These are phyloP conservation scores for Heliconius hortense DNA, from an alignment of 2,888 invertebrate genomes.

Conservation along the genomic window DNA sequence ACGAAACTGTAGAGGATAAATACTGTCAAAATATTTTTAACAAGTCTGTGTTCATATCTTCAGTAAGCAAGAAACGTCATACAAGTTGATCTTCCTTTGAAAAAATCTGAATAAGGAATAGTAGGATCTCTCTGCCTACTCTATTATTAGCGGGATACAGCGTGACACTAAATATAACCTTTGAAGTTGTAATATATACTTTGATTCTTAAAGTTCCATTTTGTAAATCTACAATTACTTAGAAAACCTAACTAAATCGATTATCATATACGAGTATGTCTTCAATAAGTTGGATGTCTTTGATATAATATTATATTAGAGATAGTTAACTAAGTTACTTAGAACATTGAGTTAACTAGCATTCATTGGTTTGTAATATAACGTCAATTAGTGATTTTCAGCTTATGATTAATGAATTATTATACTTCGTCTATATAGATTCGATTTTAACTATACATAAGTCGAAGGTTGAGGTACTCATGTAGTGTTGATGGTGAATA, in stretches of 20 bases:
- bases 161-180: not conserved
- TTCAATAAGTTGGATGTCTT: not conserved
- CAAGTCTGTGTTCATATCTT: too few relatives aligned
- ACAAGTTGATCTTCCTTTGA: not conserved
- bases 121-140: not conserved
- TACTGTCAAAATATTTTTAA: too few relatives aligned
- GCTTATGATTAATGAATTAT: not conserved
- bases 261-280: not conserved
- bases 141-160: not conserved
- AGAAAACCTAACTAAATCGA: not conserved
- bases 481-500: too few relatives aligned
- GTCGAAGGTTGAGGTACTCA: too few relatives aligned
- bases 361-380: not conserved
- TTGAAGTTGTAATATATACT: not conserved
- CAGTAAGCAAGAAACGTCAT: not conserved
- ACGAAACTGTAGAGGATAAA: too few relatives aligned
- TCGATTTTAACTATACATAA: too few relatives aligned
- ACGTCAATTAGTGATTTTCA: not conserved
- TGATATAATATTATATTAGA: not conserved
- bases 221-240: not conserved
- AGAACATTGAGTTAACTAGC: not conserved
- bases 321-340: constrained; percentile 1
- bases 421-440: not conserved
- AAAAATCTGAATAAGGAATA: not conserved
- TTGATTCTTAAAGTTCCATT: not conserved